Conservation (phyloP, 2,797 vertebrate species). For the Cryptoprocta ferox region DNA sequence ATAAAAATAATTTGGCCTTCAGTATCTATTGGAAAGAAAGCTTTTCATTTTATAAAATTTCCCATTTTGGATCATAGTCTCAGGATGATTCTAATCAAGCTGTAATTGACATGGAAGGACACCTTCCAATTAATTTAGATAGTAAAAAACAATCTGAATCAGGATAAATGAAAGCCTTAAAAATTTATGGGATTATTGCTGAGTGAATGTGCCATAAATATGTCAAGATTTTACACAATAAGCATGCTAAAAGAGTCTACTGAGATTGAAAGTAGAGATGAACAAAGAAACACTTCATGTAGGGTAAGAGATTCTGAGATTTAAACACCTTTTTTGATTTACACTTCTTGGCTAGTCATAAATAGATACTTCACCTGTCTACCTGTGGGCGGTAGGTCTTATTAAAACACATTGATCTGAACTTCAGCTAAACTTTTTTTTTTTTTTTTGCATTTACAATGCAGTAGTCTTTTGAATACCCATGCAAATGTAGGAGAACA, state of each 20-base stretch:
- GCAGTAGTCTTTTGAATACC: not conserved
- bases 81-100: constrained; percentile 28
- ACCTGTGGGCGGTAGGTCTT: not conserved
- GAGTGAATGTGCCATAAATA: constrained; percentile 6
- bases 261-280: constrained; percentile 39
- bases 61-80: not conserved
- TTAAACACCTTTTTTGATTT: constrained; percentile 48
- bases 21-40: not conserved
- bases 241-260: constrained; percentile 31
- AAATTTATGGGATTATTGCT: constrained; percentile 16
- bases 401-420: constrained; percentile 57
- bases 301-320: constrained; percentile 27
- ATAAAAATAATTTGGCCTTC: not conserved
- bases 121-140: constrained; percentile 45
- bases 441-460: constrained; percentile 46
- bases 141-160: constrained; percentile 14
- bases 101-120: constrained; percentile 39
- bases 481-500: not conserved
- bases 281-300: constrained; percentile 6
- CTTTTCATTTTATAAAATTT: not conserved
- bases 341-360: constrained; percentile 8
- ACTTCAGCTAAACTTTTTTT: not conserved
- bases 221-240: constrained; percentile 56
- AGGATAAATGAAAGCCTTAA: constrained; percentile 48
- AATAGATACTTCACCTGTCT: constrained; percentile 23